Evolutionary conservation across 2,113 vertebrate species (phyloP), one percentile per base, ranked within the genome.

Genomic region (Xiphophorus maculatus): DNA sequence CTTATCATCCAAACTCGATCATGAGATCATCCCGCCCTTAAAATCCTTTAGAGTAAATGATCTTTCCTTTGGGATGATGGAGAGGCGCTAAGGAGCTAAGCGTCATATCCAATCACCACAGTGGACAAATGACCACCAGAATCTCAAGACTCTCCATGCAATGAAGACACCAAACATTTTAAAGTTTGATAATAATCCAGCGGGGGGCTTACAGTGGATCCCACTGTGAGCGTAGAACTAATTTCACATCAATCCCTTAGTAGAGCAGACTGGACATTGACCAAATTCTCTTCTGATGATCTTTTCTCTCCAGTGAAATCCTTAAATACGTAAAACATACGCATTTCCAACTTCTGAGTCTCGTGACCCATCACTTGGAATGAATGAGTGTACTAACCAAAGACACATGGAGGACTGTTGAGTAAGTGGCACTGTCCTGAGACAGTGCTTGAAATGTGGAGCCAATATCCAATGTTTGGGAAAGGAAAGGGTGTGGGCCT

Each of bases 1-100:
- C 35, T 73, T 60, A 66, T 79, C 42, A 77, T 79, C 74, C 76
- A 48, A 88, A 85, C 66, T 85, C 25, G 3, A 73, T 71, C 62
- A 84, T 93, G 88, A 92, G 88, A 88, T 93, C 93, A 93, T 83
- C 51, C 66, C 19, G 62, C 85, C 84, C 85, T 89, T 76, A 25
- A 19, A 61, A 72, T 69, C 81, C 80, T 86, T 83, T 48, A 63
- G 58, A 83, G 89, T 86, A 83, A 89, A 78, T 79, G 61, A 93
- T 94, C 91, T 85, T 40, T 74, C 87, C 90, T 74, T 68, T 33
- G 89, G 88, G 84, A 88, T 69, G 77, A 79, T 64, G 71, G 71
- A 68, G 69, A 71, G 27, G 48, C 74, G 81, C 87, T 60, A 19
- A 65, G 71, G 73, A 71, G 79, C 71, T 84, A 73, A 71, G 28